Percentiles rank a stretch among this genome's conserved stretches.
Conservation (phyloP, 1,140 invertebrate genomes). For the Drosophila seguyi region DNA sequence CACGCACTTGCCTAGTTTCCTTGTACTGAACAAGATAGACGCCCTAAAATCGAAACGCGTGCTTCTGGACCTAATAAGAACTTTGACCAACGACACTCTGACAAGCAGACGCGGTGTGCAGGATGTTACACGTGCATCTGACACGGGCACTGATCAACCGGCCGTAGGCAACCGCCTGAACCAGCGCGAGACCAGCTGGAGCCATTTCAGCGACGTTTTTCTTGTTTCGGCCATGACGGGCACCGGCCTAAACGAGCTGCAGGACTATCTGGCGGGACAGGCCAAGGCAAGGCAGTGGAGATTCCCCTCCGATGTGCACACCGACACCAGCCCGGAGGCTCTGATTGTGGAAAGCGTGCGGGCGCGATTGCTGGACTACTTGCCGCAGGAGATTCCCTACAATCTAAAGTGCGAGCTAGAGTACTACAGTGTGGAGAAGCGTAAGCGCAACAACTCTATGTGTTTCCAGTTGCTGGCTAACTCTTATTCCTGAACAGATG, state of each 20-base stretch:
- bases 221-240: conserved; percentile 93
- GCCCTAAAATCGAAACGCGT: conserved; percentile 90
- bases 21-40: conserved; percentile 97
- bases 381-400: conserved; percentile 94
- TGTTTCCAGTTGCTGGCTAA: neutral
- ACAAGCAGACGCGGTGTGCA: conserved; percentile 82
- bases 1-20: conserved; percentile 89
- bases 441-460: conserved; percentile 58
- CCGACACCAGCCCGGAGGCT: conserved; percentile 89
- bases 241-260: conserved; percentile 91
- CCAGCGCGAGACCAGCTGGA: conserved; percentile 87
- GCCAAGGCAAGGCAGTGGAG: conserved; percentile 89
- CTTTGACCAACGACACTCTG: conserved; percentile 89
- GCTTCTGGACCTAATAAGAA: conserved; percentile 89
- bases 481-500: conserved; percentile 83
- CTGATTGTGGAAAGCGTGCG: conserved; percentile 90
- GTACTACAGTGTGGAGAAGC: conserved; percentile 88
- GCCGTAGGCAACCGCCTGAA: conserved; percentile 32
- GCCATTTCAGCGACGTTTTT: conserved; percentile 93
- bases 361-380: conserved; percentile 92
- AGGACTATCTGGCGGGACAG: conserved; percentile 89
- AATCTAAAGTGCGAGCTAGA: conserved; percentile 88
- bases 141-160: neutral
- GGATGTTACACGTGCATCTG: neutral
- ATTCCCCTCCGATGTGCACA: conserved; percentile 88